A percentile compares a stretch with the other conserved stretches of the same genome.
phyloP scores from a whole-genome alignment of 2,797 vertebrate genomes.

The Borostomias antarcticus region DNA sequence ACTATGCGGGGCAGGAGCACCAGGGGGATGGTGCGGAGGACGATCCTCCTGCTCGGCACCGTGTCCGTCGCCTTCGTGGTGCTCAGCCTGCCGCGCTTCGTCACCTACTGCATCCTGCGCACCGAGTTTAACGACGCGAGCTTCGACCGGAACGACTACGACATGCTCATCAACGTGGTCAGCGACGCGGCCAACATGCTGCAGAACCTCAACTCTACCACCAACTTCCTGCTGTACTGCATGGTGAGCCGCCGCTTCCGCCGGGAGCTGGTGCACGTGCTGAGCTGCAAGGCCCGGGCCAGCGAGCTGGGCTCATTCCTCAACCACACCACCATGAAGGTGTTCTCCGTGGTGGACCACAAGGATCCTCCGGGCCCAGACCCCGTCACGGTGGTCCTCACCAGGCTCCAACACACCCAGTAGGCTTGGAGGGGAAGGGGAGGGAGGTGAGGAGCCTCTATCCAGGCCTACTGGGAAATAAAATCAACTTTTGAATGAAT shows the following conservation, averaged over 20 bases:
- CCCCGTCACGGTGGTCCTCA: conserved; percentile 53
- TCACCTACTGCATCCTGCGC: conserved; percentile 82
- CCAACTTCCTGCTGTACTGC: conserved; percentile 83
- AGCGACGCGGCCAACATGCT: conserved; percentile 80
- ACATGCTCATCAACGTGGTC: conserved; percentile 69
- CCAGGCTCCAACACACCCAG: conserved; percentile 51
- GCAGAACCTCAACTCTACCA: conserved; percentile 81
- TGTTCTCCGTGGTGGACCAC: conserved; percentile 66
- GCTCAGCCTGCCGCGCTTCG: conserved; percentile 76
- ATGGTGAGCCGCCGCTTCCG: conserved; percentile 75
- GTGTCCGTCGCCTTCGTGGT: conserved; percentile 73
- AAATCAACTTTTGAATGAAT: no score
- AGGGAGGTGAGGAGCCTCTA: not conserved
- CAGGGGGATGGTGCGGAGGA: conserved; percentile 64
- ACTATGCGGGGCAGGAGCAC: conserved; percentile 59
- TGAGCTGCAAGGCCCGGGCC: conserved; percentile 47
- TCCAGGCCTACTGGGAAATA: not conserved
- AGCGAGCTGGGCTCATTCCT: conserved; percentile 53
- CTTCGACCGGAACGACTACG: conserved; percentile 76
- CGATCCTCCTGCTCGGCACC: conserved; percentile 71
- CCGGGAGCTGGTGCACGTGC: conserved; percentile 58
- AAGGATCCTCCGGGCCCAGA: conserved; percentile 16
- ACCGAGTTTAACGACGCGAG: conserved; percentile 67
- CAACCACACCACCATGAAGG: conserved; percentile 68
- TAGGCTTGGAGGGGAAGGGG: conserved; percentile 14